Evolutionary conservation across 1,140 invertebrate species (phyloP).

Genomic region (Dinoponera quadriceps): DNA sequence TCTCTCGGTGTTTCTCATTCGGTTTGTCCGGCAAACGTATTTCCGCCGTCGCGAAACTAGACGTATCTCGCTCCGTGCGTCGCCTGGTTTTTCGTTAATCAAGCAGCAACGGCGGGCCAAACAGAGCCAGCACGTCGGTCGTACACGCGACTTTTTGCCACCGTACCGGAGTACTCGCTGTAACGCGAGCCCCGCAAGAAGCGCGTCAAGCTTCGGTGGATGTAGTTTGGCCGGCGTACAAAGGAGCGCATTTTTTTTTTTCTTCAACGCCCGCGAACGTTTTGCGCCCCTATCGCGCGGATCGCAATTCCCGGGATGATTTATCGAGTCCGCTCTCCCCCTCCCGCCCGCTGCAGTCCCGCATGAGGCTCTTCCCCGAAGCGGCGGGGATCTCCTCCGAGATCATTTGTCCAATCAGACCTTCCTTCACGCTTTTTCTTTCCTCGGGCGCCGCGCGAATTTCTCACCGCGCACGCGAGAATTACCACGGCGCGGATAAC

Average conservation of each 20-base stretch:
- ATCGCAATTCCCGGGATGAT: slow-evolving; percentile 19
- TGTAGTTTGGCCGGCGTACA: neutral
- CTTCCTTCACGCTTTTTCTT: neutral
- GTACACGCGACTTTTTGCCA: neutral
- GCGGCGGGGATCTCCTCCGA: slow-evolving; percentile 27
- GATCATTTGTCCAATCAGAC: slow-evolving; percentile 29
- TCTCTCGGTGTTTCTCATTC: too few species aligned
- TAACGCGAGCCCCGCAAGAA: neutral
- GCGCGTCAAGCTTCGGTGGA: neutral
- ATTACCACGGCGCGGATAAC: too few species aligned
- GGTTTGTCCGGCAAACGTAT: too few species aligned
- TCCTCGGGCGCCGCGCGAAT: neutral
- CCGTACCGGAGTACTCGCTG: neutral
- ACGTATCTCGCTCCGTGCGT: too few species aligned
- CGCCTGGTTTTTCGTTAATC: slow-evolving; percentile 8
- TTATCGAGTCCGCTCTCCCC: neutral
- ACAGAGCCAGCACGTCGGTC: neutral
- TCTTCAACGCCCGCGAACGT: neutral
- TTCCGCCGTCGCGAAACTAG: too few species aligned
- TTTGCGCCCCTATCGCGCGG: slow-evolving; percentile 13
- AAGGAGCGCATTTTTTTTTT: neutral
- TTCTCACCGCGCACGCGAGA: too few species aligned
- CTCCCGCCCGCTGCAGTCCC: neutral
- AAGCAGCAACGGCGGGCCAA: neutral
- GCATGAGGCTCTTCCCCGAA: neutral